Evolutionary conservation across 2,113 vertebrate genomes (phyloP).

Genomic region (Oncorhynchus gorbuscha): DNA sequence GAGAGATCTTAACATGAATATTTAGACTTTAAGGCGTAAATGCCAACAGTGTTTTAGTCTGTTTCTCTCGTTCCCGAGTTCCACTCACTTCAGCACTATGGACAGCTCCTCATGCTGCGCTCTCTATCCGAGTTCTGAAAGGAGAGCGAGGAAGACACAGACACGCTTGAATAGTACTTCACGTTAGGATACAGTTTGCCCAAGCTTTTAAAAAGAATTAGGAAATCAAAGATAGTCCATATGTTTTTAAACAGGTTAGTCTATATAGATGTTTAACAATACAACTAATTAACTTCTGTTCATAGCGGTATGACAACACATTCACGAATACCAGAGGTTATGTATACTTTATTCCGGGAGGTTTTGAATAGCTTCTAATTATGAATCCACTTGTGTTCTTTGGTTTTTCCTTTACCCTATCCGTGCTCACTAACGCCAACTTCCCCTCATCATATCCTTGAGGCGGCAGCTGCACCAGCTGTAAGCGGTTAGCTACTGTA

Average conservation of each 20-base stretch:
- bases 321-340: too few species aligned
- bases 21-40: background rate
- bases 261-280: too few species aligned
- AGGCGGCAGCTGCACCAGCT: constrained; percentile 55
- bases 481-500: constrained; percentile 44
- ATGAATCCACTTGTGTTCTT: background rate
- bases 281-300: too few species aligned
- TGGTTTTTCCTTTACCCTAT: background rate
- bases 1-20: too few species aligned
- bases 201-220: too few species aligned
- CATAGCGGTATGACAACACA: too few species aligned
- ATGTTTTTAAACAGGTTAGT: too few species aligned
- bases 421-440: background rate
- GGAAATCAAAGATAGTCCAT: too few species aligned
- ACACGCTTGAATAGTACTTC: too few species aligned
- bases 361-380: too few species aligned
- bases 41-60: background rate
- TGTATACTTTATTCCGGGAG: too few species aligned
- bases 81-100: constrained; percentile 29
- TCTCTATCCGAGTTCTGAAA: background rate
- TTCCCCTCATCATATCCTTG: background rate
- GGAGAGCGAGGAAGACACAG: background rate
- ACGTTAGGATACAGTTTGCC: too few species aligned
- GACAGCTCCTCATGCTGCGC: constrained; percentile 21
- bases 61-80: background rate